Evolutionary conservation across 1,140 invertebrate species (phyloP), one percentile per base, ranked within the genome.

Genomic region (Drosophila quadrilineata): DNA sequence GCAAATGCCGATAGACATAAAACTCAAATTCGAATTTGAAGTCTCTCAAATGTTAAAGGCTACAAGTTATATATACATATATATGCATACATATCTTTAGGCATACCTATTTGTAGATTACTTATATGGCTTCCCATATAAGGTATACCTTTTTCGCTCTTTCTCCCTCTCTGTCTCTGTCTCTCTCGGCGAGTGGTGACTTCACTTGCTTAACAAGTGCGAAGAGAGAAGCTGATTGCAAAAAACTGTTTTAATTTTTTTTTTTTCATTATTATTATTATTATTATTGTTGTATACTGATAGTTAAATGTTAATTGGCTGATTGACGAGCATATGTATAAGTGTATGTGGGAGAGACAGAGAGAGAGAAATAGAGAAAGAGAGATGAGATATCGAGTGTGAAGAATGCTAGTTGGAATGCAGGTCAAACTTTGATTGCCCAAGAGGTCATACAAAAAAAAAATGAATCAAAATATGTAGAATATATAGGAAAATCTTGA

Each of bases 301-400:
- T 54, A 63, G 69, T 77, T 65, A 40, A 74, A 74, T 74, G 75
- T 74, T 79, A 79, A 79, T 79, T 79, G 75, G 54, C 56, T 60
- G 65, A 79, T 73, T 73, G 74, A 62, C 56, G 33, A 36, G 22
- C 36, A n/a, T 36, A 5, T 40, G 21, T 40, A 31, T 4, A 31
- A 16, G 8, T 26, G 22, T 43, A 6, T 40, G 17, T 43, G 9
- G 10, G 17, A 24, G 10, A 3, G 24, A 9, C 12, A 10, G 24
- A 54, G 41, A 58, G 28, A 35, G 17, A n/a, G 8, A 16, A 12
- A 28, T 31, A 22, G 54, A 58, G 22, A 35, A 14, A 41, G 14
- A 24, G 33, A 29, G 50, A 33, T 22, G 26, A 22, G 22, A 21
- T 63, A 14, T 43, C n/a, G n/a, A n/a, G n/a, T n/a, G n/a, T n/a